Percentiles rank a stretch among this genome's conserved stretches.
These are phyloP conservation scores for Odontomachus brunneus DNA, from an alignment of 1,140 invertebrate species.

Conservation along the genomic window DNA sequence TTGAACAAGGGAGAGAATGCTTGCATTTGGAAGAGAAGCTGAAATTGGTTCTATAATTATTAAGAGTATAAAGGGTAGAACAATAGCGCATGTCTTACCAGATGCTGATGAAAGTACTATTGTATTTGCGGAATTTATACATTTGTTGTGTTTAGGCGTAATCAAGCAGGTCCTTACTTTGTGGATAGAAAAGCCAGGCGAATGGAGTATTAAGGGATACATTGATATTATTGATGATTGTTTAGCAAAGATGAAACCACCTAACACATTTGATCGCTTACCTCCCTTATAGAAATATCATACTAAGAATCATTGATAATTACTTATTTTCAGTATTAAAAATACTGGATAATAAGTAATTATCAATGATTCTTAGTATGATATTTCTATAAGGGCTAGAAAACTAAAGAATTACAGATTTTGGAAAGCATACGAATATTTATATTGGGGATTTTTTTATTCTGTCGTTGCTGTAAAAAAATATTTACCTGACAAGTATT, in stretches of 20 bases:
- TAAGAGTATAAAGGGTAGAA: slow-evolving; percentile 6
- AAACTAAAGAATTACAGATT: not conserved
- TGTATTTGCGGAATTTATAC: slow-evolving; percentile 15
- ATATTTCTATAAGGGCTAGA: too few species aligned
- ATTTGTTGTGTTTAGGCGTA: slow-evolving; percentile 6
- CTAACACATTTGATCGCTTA: slow-evolving; percentile 5
- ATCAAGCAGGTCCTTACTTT: slow-evolving; percentile 7
- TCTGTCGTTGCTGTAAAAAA: slow-evolving; percentile 12
- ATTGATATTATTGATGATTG: slow-evolving; percentile 1
- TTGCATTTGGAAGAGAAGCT: not conserved
- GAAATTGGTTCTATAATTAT: not conserved
- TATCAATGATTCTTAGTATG: too few species aligned
- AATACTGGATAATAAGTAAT: too few species aligned
- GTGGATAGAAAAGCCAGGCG: slow-evolving; percentile 4
- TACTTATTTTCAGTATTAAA: too few species aligned
- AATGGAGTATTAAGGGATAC: slow-evolving; percentile 4
- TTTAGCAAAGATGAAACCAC: not conserved
- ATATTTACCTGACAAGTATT: not conserved
- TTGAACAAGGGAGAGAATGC: not conserved
- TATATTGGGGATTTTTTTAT: slow-evolving; percentile 22
- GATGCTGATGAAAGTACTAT: slow-evolving; percentile 14
- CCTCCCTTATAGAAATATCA: too few species aligned
- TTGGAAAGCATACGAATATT: slow-evolving; percentile 15
- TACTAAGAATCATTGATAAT: too few species aligned
- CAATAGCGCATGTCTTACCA: not conserved